A percentile compares a stretch with the other conserved stretches of the same genome.
These are phyloP conservation scores for Ondatra zibethicus DNA, from an alignment of 2,113 vertebrate species.

Conservation along the genomic window DNA sequence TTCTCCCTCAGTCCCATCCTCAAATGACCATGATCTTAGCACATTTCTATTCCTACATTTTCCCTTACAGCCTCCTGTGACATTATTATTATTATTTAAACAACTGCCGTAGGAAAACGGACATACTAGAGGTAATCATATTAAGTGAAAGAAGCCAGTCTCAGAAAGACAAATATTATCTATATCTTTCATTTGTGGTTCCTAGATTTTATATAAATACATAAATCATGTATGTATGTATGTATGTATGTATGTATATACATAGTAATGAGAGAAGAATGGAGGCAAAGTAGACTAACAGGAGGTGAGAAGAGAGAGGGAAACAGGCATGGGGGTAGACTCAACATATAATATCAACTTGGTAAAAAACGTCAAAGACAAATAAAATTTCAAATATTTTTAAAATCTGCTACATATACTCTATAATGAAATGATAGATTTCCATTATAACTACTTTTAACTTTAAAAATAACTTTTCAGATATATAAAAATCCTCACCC, in stretches of 20 bases:
- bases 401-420: neutral
- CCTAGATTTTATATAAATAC: neutral
- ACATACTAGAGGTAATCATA: neutral
- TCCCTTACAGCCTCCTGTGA: neutral
- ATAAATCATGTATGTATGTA: neutral
- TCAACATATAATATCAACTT: no score
- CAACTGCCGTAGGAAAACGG: neutral
- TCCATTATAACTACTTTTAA: neutral
- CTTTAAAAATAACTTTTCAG: constrained; percentile 48
- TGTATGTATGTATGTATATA: neutral
- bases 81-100: neutral
- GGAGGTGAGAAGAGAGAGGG: no score
- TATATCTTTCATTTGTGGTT: neutral
- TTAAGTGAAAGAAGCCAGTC: neutral
- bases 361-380: neutral
- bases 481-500: neutral
- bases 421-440: neutral
- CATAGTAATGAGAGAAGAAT: no score
- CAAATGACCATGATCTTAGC: neutral
- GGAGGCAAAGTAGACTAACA: no score
- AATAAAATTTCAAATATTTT: neutral
- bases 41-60: neutral
- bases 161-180: neutral
- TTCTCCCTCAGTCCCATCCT: neutral
- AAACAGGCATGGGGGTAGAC: no score